Evolutionary conservation across 30 jellyfish, hydroid and myxozoan species (phyloP), one percentile per base, ranked within the genome.

Genomic region (Phacellophora camtschatica): DNA sequence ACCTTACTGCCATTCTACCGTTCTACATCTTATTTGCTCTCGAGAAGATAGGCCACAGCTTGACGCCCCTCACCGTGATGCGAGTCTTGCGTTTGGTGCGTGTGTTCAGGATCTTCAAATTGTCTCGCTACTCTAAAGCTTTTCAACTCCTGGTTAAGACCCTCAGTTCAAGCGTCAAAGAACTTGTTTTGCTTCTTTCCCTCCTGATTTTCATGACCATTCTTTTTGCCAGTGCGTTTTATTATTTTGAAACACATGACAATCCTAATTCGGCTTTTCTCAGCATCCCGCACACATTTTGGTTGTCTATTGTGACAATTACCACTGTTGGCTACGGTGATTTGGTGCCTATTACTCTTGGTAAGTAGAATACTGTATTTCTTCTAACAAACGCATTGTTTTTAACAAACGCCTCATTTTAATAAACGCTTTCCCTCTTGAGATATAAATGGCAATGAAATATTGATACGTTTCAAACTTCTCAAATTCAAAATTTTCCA

Each of bases 241-340:
- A 77, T 64, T 83, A 82, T 31, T 73, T 83, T n/a, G 97, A 89
- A 63, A 66, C 87, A 1, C 83, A 85, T 16, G 85, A 78, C 58
- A 66, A 74, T 55, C 77, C 86, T 7, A 34, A 81, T 36, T 51
- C 80, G 3, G 83, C 19, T 13, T 89, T 89, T 66, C 22, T 66
- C 61, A 89, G 97, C 75, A 82, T 89, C 2, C 97, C 97, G 6
- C 97, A 89, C 30, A 89, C 97, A 5, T 89, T 89, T 55, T 89
- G 97, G 97, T 58, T 89, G 25, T 71, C 93, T 2, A 74, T 89
- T 5, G 97, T 89, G 15, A 89, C 97, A 36, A 70, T 89, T 24
- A 89, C 97, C 2, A 89, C 97, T 2, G 97, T 89, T 13, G 97
- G 97, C 42, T 89, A 89, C 57, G 97, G 97, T 12, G 97, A 89